Evolutionary conservation across 2,797 vertebrate genomes (phyloP).

Genomic region (Trichosurus vulpecula): DNA sequence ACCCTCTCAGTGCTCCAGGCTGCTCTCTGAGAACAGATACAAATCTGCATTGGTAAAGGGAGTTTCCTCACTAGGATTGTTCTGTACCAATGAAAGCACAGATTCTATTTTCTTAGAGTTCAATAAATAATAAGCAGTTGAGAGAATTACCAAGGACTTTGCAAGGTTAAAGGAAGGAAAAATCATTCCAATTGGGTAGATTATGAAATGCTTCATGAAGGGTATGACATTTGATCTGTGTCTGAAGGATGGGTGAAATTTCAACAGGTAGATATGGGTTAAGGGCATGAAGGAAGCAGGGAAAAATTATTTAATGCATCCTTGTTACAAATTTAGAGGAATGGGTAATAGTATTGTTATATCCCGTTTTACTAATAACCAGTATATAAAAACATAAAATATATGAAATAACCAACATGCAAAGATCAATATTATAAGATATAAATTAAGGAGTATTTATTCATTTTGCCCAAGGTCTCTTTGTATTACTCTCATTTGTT

Average conservation of each 20-base stretch:
- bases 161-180: not conserved
- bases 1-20: not conserved
- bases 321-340: conserved; percentile 46
- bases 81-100: not conserved
- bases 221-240: not conserved
- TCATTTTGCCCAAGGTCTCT: not conserved
- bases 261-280: not conserved
- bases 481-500: not conserved
- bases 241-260: not conserved
- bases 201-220: not conserved
- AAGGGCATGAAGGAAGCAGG: not conserved
- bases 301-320: conserved; percentile 54
- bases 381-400: not conserved
- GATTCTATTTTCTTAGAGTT: not conserved
- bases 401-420: not conserved
- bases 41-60: not conserved
- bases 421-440: not conserved
- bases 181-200: not conserved
- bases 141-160: not conserved
- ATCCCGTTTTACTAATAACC: not conserved
- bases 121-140: not conserved
- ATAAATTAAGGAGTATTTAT: not conserved
- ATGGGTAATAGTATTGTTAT: not conserved
- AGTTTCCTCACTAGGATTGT: not conserved
- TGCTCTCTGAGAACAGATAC: not conserved